A percentile compares a stretch with the other conserved stretches of the same genome.
phyloP scores from a whole-genome alignment of 2,113 vertebrate species.

The Chitala chitala region DNA sequence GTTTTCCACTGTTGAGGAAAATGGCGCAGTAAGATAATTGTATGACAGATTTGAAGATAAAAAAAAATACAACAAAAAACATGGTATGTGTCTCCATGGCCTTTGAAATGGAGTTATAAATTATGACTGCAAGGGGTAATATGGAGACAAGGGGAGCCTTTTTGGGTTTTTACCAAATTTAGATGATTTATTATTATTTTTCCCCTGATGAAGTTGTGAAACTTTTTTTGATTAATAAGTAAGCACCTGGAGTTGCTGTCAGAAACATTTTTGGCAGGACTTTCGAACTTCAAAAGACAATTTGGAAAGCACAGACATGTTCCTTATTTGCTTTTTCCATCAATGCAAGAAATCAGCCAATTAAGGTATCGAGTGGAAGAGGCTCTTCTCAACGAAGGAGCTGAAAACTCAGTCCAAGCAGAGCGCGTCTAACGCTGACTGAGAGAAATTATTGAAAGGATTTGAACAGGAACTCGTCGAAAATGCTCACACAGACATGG shows the following conservation, averaged over 20 bases:
- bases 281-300: conserved; percentile 9
- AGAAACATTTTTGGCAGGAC: conserved; percentile 3
- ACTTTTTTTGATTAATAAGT: conserved; percentile 12
- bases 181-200: conserved; percentile 11
- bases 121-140: conserved; percentile 9
- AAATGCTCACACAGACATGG: not conserved
- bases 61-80: not conserved
- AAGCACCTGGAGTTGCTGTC: conserved; percentile 2
- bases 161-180: not conserved
- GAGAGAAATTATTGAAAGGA: not conserved
- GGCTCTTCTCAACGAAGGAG: not conserved
- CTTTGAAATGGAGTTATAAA: conserved; percentile 14
- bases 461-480: not conserved
- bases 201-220: not conserved
- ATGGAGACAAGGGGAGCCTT: not conserved
- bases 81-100: not conserved
- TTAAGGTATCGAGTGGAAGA: not conserved
- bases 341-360: conserved; percentile 6
- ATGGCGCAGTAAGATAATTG: conserved; percentile 8
- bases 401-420: no score
- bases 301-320: not conserved
- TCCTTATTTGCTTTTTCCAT: conserved; percentile 4
- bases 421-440: not conserved
- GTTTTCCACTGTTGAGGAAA: conserved; percentile 7
- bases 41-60: conserved; percentile 16